Evolutionary conservation across 2,113 vertebrate species (phyloP), one percentile per base, ranked within the genome.

Genomic region (Heloderma charlesbogerti): DNA sequence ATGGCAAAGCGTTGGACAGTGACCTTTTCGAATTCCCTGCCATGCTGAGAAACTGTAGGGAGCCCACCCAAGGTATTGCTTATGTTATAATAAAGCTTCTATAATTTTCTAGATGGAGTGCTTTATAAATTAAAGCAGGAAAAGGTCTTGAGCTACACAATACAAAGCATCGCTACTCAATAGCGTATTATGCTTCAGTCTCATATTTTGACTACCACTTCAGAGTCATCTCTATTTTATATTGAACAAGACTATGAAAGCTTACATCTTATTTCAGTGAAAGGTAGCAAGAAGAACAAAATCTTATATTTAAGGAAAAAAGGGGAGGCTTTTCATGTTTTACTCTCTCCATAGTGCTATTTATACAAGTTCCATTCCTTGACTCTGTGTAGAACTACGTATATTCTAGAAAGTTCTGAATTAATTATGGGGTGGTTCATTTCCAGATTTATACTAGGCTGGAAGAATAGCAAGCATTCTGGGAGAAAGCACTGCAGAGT

Each of bases 21-120:
- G 95, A 96, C 94, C 91, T 97, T 97, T 96, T 88, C 84, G 92
- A 92, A 95, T 54, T 90, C 88, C 89, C 89, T 93, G 37, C 78
- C 89, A 94, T 71, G 74, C 92, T 95, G 83, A 89, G 92, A 96
- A 96, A 89, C 93, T 89, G 15, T 91, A 90, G 94, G 93, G 60
- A 94, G 91, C 25, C 81, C 91, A 91, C 79, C 86, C 89, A 93
- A 93, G 94, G 93, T 90, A 81, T 85, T 91, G 83, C 31, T 95
- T 84, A 91, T 94, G 93, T 94, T 94, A 91, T 94, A 90, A 51
- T 75, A 90, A 93, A 66, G 74, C 31, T 89, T 43, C 43, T 37
- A 16, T 86, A 20, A 57, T 92, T 94, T 95, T 95, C 87, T 93
- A 86, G 66, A 34, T 51, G 60, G 94, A 84, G 88, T 85, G 89